Evolutionary conservation across 2,888 invertebrate species (phyloP).

Genomic region (Brenthis hecate): DNA sequence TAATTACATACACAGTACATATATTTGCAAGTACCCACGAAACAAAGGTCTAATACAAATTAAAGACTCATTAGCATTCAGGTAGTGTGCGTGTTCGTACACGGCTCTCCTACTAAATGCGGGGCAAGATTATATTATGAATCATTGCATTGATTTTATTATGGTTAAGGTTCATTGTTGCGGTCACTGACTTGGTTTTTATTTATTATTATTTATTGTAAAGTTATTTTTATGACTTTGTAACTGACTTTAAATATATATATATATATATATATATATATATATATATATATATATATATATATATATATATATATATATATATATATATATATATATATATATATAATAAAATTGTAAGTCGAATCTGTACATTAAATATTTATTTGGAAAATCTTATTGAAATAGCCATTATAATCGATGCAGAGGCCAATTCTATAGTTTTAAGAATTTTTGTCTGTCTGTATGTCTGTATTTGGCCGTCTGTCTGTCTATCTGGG

Average conservation of each 20-base stretch:
- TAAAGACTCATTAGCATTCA: constrained; percentile 31
- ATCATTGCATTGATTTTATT: constrained; percentile 27
- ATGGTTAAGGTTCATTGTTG: constrained; percentile 27
- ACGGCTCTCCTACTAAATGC: constrained; percentile 27
- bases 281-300: too few species aligned
- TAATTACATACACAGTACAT: background rate
- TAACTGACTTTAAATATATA: background rate
- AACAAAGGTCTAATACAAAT: constrained; percentile 17
- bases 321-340: too few species aligned
- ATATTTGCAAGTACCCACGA: constrained; percentile 9
- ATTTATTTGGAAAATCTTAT: too few species aligned
- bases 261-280: too few species aligned
- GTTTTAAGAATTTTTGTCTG: too few species aligned
- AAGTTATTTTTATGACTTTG: background rate
- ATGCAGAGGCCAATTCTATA: too few species aligned
- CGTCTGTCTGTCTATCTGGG: too few species aligned
- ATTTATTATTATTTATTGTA: constrained; percentile 6
- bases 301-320: too few species aligned
- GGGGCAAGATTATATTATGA: constrained; percentile 30
- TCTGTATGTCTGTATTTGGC: too few species aligned
- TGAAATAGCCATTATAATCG: too few species aligned
- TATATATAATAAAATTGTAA: too few species aligned
- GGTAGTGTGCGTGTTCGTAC: constrained; percentile 17
- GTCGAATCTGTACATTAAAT: too few species aligned
- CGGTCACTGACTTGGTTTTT: constrained; percentile 36